A percentile compares a stretch with the other conserved stretches of the same genome.
These are phyloP conservation scores for Dromas ardeola DNA, from an alignment of 2,113 vertebrate species.

Conservation along the genomic window DNA sequence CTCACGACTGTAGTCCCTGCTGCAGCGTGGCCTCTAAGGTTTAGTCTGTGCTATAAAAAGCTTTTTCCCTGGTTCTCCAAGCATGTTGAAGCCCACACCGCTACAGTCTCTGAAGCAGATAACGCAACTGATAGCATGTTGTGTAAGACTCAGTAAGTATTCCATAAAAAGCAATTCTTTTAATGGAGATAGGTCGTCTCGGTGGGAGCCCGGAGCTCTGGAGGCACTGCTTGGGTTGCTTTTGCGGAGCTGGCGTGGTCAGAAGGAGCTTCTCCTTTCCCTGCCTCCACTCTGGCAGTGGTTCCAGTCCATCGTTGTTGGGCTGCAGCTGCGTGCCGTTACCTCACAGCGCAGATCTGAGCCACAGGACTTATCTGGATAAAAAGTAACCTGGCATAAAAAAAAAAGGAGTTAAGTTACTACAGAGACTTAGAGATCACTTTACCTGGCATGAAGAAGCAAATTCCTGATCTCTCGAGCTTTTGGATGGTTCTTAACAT, in stretches of 20 bases:
- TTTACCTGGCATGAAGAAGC: not conserved
- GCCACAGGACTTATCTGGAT: not conserved
- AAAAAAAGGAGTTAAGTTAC: not conserved
- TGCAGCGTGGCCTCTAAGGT: not conserved
- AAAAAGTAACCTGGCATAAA: not conserved
- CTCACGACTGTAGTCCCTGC: not conserved
- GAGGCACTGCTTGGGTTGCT: not conserved
- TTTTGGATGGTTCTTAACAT: not conserved
- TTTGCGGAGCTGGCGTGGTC: not conserved
- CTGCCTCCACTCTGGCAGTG: not conserved
- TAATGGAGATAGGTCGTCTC: not conserved
- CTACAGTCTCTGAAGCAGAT: not conserved
- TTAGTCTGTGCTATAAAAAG: slow-evolving; percentile 12
- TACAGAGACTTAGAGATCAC: not conserved
- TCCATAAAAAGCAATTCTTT: slow-evolving; percentile 27
- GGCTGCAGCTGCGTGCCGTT: not conserved
- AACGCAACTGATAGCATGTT: not conserved
- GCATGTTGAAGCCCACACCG: not conserved
- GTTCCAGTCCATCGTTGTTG: not conserved
- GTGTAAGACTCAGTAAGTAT: not conserved
- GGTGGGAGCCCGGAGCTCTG: not conserved
- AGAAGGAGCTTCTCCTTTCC: not conserved
- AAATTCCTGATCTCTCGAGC: not conserved
- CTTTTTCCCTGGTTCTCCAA: not conserved
- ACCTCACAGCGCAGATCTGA: not conserved